Conservation (phyloP, 2,113 vertebrate species). For the Gambusia affinis region DNA sequence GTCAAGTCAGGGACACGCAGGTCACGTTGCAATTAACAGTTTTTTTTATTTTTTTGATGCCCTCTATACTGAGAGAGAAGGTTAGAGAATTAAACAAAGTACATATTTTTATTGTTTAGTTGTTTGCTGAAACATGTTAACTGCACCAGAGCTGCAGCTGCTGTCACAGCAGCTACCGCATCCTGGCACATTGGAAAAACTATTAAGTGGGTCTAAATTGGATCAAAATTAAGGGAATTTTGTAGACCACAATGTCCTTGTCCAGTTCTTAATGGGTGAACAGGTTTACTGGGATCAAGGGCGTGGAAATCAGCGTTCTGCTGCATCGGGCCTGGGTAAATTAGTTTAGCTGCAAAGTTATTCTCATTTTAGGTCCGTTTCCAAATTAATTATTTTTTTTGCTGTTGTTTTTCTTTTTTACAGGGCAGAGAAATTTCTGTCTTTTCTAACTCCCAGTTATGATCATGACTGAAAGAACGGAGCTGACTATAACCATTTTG, state of each 20-base stretch:
- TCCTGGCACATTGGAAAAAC: not conserved
- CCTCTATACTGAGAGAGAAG: not conserved
- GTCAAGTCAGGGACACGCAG: constrained; percentile 6
- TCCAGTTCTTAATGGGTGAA: not conserved
- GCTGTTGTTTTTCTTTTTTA: not conserved
- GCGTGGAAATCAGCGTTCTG: not conserved
- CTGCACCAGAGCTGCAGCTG: too few species aligned
- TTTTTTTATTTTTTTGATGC: constrained; percentile 14
- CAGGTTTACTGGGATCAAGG: not conserved
- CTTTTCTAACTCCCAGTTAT: too few species aligned
- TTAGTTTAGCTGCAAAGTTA: not conserved
- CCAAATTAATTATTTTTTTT: not conserved
- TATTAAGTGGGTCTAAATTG: too few species aligned
- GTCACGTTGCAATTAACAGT: constrained; percentile 29
- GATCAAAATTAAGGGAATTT: too few species aligned
- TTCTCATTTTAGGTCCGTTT: not conserved
- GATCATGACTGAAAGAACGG: too few species aligned
- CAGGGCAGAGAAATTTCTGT: not conserved
- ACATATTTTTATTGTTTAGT: constrained; percentile 1
- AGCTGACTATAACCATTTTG: too few species aligned
- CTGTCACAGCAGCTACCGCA: not conserved
- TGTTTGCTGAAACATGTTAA: constrained; percentile 1
- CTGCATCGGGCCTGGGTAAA: not conserved
- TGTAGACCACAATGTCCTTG: not conserved
- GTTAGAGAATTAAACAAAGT: not conserved